Conservation (phyloP, 2,888 invertebrate genomes). For the Agonopterix arenella region DNA sequence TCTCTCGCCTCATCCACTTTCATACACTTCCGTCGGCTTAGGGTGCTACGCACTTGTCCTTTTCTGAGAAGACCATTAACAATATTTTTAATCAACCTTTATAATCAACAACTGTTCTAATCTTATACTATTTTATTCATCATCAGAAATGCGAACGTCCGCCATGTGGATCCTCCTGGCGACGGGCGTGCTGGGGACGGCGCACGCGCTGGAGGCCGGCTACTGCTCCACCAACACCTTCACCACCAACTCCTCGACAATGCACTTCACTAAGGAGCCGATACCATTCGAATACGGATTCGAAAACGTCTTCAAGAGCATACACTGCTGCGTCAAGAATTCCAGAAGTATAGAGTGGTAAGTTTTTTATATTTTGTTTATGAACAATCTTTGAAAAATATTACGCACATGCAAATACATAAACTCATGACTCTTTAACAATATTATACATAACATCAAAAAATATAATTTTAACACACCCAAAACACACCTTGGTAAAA, state of each 20-base stretch:
- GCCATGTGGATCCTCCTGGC: conserved; percentile 43
- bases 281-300: conserved; percentile 82
- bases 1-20: no score
- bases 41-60: no score
- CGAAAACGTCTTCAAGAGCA: conserved; percentile 82
- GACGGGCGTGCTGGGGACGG: conserved; percentile 35
- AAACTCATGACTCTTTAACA: no score
- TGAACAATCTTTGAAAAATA: no score
- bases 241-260: conserved; percentile 73
- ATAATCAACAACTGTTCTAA: not conserved
- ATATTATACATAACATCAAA: no score
- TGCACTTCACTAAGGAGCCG: conserved; percentile 86
- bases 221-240: conserved; percentile 80
- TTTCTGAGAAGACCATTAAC: no score
- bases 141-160: conserved; percentile 25
- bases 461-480: no score
- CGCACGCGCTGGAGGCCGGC: conserved; percentile 36
- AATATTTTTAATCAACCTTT: no score
- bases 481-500: no score
- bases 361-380: conserved; percentile 39
- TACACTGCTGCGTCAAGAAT: conserved; percentile 86
- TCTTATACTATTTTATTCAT: not conserved
- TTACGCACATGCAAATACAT: no score
- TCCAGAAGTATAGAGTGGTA: conserved; percentile 89
- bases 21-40: no score